Conservation (phyloP, 2,113 vertebrate species). For the Talpa occidentalis region DNA sequence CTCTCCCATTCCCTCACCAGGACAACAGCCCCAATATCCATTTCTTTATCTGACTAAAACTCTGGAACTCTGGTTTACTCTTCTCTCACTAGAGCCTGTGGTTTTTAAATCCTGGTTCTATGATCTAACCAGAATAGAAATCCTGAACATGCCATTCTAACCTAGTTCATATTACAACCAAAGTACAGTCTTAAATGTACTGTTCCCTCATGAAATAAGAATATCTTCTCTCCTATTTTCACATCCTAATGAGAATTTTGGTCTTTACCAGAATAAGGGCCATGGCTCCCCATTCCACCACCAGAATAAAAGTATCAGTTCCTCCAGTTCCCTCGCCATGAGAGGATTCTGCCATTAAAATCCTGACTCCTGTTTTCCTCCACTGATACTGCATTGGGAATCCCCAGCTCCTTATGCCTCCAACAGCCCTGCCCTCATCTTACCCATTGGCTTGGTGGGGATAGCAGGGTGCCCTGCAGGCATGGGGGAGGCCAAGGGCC, state of each 20-base stretch:
- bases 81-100: not conserved
- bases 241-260: not conserved
- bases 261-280: not conserved
- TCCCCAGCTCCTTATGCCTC: not conserved
- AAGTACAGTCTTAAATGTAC: not conserved
- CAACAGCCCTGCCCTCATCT: not conserved
- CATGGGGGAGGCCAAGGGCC: constrained; percentile 14
- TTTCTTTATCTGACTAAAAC: not conserved
- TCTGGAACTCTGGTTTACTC: not conserved
- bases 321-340: not conserved
- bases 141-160: not conserved
- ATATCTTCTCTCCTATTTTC: not conserved
- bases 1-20: not conserved
- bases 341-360: not conserved
- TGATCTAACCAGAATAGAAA: not conserved
- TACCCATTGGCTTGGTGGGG: constrained; percentile 63
- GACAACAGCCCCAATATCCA: not conserved
- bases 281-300: not conserved
- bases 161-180: not conserved
- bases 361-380: not conserved
- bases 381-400: not conserved
- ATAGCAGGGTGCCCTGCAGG: not conserved
- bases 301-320: not conserved
- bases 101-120: not conserved
- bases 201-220: not conserved